Percentiles rank a stretch among this genome's conserved stretches.
Evolutionary conservation across 2,888 invertebrate genomes (phyloP).

Genomic region (Capitulum mitella): DNA sequence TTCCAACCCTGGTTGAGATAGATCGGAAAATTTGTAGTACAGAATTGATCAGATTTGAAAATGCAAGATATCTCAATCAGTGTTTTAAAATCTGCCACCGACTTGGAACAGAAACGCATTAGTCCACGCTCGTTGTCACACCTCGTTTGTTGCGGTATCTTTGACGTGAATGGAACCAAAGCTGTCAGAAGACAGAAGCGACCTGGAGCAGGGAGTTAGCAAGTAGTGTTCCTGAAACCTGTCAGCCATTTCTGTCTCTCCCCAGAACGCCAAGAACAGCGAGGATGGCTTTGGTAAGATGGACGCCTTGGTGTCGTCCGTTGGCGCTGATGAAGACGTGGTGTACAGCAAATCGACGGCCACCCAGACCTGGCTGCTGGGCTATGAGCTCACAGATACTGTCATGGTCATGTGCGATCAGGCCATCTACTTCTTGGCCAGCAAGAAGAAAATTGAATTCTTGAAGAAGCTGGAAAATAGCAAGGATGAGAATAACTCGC

Average conservation of each 20-base stretch:
- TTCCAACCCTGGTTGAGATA: too few species aligned
- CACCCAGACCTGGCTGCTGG: conserved; percentile 93
- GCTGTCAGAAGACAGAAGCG: too few species aligned
- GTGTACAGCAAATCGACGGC: conserved; percentile 95
- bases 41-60: too few species aligned
- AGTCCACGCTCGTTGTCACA: too few species aligned
- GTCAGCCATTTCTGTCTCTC: too few species aligned
- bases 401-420: conserved; percentile 83
- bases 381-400: conserved; percentile 93
- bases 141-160: too few species aligned
- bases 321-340: conserved; percentile 89
- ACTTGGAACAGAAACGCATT: too few species aligned
- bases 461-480: conserved; percentile 77
- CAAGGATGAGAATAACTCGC: conserved; percentile 61
- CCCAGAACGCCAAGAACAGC: conserved; percentile 43
- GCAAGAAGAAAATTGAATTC: conserved; percentile 97
- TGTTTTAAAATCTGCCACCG: too few species aligned
- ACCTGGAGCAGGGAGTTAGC: too few species aligned
- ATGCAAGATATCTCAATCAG: too few species aligned
- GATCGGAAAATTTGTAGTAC: too few species aligned
- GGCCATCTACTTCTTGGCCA: conserved; percentile 80
- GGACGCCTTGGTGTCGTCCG: conserved; percentile 84
- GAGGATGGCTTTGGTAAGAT: conserved; percentile 73
- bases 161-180: background rate
- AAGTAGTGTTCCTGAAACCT: too few species aligned